phyloP scores from a whole-genome alignment of 2,113 vertebrate species.

The Chionodraco myersi region DNA sequence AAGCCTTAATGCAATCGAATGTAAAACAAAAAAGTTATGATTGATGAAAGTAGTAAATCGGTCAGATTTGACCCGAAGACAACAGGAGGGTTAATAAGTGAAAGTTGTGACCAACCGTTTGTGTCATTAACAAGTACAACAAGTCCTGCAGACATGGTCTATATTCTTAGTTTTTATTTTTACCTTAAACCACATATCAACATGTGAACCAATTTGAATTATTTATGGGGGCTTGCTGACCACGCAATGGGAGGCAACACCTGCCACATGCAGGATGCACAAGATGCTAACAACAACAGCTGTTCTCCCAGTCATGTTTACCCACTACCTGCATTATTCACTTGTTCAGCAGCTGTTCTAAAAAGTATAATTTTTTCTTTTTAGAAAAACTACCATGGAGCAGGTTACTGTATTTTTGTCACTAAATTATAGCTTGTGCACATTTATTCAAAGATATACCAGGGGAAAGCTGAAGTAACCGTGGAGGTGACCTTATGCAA shows the following conservation, averaged over 20 bases:
- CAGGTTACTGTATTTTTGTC: background rate
- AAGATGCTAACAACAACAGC: conserved; percentile 32
- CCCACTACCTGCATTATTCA: conserved; percentile 33
- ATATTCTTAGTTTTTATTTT: background rate
- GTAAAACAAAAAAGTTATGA: too few species aligned
- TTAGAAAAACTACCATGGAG: background rate
- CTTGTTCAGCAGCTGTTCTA: conserved; percentile 9
- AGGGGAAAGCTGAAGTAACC: conserved; percentile 1
- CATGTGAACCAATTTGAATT: conserved; percentile 49
- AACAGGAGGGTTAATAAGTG: too few species aligned
- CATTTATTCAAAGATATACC: background rate
- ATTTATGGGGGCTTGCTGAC: conserved; percentile 41
- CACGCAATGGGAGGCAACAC: conserved; percentile 46
- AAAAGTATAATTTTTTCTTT: background rate
- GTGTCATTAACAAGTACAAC: background rate
- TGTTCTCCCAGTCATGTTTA: conserved; percentile 14
- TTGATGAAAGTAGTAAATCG: too few species aligned
- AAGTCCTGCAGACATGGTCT: background rate
- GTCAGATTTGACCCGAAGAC: too few species aligned
- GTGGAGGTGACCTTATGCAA: conserved; percentile 22
- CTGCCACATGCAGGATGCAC: conserved; percentile 17
- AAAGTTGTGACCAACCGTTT: too few species aligned
- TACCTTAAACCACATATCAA: conserved; percentile 21
- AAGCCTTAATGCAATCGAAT: too few species aligned
- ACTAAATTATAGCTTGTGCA: conserved; percentile 5